Base-by-base conservation (phyloP, 2,797 vertebrate species). In the Arctocebus calabarensis region DNA sequence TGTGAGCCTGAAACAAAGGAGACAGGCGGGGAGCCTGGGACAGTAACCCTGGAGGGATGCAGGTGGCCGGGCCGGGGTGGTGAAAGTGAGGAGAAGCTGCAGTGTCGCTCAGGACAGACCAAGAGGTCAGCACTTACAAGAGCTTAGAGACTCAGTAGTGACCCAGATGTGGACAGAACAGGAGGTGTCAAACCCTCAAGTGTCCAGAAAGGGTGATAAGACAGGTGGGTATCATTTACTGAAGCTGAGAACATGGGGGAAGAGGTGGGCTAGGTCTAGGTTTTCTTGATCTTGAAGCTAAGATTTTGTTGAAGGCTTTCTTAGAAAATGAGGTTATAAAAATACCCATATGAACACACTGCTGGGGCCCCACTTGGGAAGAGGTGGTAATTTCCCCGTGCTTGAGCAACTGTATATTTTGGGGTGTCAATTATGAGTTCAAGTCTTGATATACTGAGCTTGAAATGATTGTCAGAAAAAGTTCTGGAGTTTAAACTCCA, bases 31-130 rank as follows among this genome's bases (percentile, higher is more conserved):
- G 77, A n/a, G 25, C 43, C 62, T 43, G 22, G 2, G 19, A 13
- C 23, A 9, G 48, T 5, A 29, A 48, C 23, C 19, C 20, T 52
- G 7, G 1, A 23, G 12, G 55, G n/a, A 52, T 9, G 9, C 34
- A n/a, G 34, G n/a, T 0, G 0, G n/a, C 70, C 68, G 43, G 62
- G 57, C 45, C 1, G 1, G 23, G 45, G 7, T 8, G 27, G 7
- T 12, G 9, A 34, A 22, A 55, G 20, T 7, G 37, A 34, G 40
- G 40, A n/a, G 13, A 29, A 68, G 43, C 45, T 34, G 9, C 57
- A 29, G 32, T 22, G 12, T 64, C 16, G 5, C 34, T 68, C 17
- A 14, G 52, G 13, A 13, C 0, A 2, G 22, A 32, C 23, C 22
- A 17, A 59, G 37, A 59, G 87, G 55, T 61, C 11, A 25, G 52